Evolutionary conservation across 2,797 vertebrate genomes (phyloP).

Genomic region (Onychomys torridus): DNA sequence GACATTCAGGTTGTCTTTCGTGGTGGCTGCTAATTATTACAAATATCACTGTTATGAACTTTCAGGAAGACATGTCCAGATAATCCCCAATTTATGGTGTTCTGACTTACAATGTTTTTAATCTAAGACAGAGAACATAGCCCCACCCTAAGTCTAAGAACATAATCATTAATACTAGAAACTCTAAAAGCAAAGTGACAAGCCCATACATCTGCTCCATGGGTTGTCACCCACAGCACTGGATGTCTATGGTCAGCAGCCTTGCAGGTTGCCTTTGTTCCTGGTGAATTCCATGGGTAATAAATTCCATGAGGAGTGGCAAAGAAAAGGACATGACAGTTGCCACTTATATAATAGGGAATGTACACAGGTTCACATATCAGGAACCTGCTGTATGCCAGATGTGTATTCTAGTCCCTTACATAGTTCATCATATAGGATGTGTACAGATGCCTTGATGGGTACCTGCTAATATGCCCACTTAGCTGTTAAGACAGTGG

Average conservation of each 20-base stretch:
- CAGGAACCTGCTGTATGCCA: too few relatives aligned
- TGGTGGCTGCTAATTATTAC: background rate
- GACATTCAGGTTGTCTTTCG: background rate
- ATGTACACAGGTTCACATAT: background rate
- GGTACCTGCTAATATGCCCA: background rate
- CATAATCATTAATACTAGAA: background rate
- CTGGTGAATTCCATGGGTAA: background rate
- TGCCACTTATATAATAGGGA: fast-evolving
- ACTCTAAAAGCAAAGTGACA: background rate
- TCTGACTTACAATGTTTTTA: background rate
- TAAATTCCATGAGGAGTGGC: background rate
- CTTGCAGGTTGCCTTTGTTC: background rate
- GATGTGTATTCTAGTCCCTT: too few relatives aligned
- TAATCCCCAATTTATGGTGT: background rate
- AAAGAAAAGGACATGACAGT: too few relatives aligned
- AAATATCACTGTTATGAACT: background rate
- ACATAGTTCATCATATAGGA: background rate
- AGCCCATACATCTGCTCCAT: background rate
- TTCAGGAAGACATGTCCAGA: background rate
- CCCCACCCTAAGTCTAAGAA: background rate
- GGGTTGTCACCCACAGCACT: background rate
- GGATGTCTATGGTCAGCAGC: background rate
- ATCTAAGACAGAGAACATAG: background rate
- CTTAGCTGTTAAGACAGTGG: background rate
- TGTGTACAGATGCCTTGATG: too few relatives aligned